phyloP scores from a whole-genome alignment of 1,140 invertebrate species.

The Atopsyche davidsoni region DNA sequence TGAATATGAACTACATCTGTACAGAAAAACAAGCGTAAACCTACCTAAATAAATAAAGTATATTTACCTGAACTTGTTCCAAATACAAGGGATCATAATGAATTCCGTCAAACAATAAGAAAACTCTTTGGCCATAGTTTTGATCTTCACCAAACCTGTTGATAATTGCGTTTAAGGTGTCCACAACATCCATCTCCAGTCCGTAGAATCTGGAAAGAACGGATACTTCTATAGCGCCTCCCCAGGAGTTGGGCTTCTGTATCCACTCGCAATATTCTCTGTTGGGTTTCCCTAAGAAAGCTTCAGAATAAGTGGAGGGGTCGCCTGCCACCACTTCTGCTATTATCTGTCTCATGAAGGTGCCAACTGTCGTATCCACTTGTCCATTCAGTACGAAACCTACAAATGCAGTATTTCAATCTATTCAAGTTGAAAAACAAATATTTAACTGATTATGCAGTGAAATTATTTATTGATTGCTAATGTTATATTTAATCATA shows the following conservation, averaged over 20 bases:
- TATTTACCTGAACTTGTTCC: constrained; percentile 46
- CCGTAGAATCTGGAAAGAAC: constrained; percentile 85
- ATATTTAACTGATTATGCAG: too few relatives aligned
- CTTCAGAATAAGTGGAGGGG: constrained; percentile 73
- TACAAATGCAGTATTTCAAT: constrained; percentile 15
- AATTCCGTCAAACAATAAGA: constrained; percentile 92
- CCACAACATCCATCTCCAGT: constrained; percentile 89
- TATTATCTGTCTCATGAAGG: constrained; percentile 78
- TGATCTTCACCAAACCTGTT: constrained; percentile 93
- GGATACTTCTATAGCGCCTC: constrained; percentile 85
- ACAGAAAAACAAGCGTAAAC: too few relatives aligned
- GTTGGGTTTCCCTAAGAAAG: constrained; percentile 80
- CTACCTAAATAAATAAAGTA: not conserved
- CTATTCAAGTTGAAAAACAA: not conserved
- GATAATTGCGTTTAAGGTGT: constrained; percentile 83
- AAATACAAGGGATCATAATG: constrained; percentile 93
- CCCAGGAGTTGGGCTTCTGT: constrained; percentile 78
- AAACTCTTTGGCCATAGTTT: constrained; percentile 75
- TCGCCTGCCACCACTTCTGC: constrained; percentile 74
- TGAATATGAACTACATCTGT: too few relatives aligned
- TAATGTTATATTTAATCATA: too few relatives aligned
- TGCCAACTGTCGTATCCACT: constrained; percentile 64
- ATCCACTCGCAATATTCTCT: constrained; percentile 87
- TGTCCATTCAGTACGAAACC: constrained; percentile 65
- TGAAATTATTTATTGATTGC: too few relatives aligned